Evolutionary conservation across 2,113 vertebrate genomes (phyloP), one percentile per base, ranked within the genome.

Genomic region (Strix aluco): DNA sequence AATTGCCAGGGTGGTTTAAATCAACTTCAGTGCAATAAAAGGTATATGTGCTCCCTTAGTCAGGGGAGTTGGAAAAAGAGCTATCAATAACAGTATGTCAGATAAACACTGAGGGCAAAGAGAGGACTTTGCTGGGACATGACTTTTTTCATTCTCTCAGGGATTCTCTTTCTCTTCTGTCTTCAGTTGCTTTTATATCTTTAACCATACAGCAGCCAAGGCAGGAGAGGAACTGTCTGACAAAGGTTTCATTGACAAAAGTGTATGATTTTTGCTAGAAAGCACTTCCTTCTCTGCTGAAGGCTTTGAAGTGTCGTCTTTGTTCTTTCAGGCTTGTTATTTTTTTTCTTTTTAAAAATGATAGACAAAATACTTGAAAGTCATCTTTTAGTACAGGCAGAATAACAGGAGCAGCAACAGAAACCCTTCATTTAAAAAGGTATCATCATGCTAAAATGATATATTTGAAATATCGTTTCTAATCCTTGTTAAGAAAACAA

Each of bases 251-350:
- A 97, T 98, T 98, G 98, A 98, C 95, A 88, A 67, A 78, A 97
- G 85, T n/a, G 94, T 94, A 75, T 95, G 88, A 91, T 97, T 98
- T 98, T 97, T 98, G 92, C 92, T 98, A 90, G 92, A 98, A 98
- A 98, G 96, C 96, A 96, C 97, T 98, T 98, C 98, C 98, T 97
- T 90, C 86, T 93, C 87, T 21, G 91, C 61, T 86, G 46, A 91
- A 96, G 90, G 71, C 98, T 98, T 98, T 98, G 98, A 98, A 98
- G 98, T 98, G 22, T 42, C 5, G 15, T 88, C 98, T 98, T 97
- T 98, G 97, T 98, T 98, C 97, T 96, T 96, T 97, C 95, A 97
- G 88, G 91, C 95, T 97, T 83, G 83, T 61, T 95, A 13, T 15
- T 79, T 94, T 90, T 96, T 84, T 54, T 57, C 52, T 90, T 70